These are phyloP conservation scores for Margarornis squamiger DNA, from an alignment of 2,797 vertebrate species.

Conservation along the genomic window DNA sequence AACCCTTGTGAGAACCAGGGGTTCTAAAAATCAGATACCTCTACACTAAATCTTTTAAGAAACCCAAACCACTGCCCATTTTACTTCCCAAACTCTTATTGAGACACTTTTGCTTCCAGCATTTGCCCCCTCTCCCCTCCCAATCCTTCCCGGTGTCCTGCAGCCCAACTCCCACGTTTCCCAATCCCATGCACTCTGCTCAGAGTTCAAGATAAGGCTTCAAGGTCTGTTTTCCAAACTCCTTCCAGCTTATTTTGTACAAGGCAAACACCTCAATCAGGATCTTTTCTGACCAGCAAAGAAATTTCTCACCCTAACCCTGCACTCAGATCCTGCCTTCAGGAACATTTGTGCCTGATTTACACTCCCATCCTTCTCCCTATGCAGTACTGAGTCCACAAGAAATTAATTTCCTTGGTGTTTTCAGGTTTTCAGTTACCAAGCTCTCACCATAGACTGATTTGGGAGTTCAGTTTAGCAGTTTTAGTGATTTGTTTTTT, in stretches of 20 bases:
- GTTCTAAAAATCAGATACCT: not conserved
- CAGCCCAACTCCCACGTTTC: not conserved
- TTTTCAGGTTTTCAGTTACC: not conserved
- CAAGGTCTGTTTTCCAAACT: conserved; percentile 34
- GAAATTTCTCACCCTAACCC: not conserved
- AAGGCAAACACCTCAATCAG: not conserved
- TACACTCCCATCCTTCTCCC: not conserved
- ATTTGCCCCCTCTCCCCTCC: not conserved
- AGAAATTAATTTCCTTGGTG: not conserved
- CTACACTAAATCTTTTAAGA: not conserved
- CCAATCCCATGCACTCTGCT: not conserved
- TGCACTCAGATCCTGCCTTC: not conserved
- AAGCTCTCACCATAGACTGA: not conserved
- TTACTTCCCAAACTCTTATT: not conserved
- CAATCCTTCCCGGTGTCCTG: rapidly evolving
- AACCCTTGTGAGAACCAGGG: rapidly evolving
- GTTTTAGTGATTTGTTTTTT: not conserved
- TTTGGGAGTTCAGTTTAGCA: not conserved
- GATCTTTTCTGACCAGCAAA: not conserved
- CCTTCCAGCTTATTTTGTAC: not conserved
- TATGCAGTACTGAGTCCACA: not conserved
- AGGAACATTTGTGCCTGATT: rapidly evolving
- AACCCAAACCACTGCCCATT: not conserved
- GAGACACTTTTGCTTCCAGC: not conserved
- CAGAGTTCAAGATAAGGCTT: not conserved